A percentile compares a stretch with the other conserved stretches of the same genome.
These are phyloP conservation scores for Scaptomyza hsui DNA, from an alignment of 1,140 invertebrate genomes.

Conservation along the genomic window DNA sequence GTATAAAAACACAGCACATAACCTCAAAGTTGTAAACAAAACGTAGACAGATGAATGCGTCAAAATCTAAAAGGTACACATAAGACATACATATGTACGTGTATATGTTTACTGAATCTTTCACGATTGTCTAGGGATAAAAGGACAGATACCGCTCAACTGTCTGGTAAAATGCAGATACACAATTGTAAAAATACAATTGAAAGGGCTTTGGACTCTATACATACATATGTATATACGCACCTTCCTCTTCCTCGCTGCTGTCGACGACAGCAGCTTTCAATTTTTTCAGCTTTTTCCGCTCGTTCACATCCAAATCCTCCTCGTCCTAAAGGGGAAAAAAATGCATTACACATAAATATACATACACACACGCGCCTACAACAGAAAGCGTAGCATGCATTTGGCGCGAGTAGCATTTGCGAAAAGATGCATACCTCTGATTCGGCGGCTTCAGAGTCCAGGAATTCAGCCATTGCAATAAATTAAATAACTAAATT, in stretches of 20 bases:
- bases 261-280: constrained; percentile 87
- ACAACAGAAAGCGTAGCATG: constrained; percentile 45
- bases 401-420: constrained; percentile 12
- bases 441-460: constrained; percentile 93
- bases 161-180: neutral
- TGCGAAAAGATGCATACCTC: constrained; percentile 85
- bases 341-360: constrained; percentile 33
- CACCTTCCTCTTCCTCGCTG: constrained; percentile 87
- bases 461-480: constrained; percentile 91
- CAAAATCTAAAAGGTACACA: neutral
- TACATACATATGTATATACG: constrained; percentile 34
- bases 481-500: constrained; percentile 77
- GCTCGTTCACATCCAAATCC: constrained; percentile 86
- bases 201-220: no score
- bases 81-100: neutral
- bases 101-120: no score
- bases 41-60: constrained; percentile 22
- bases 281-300: constrained; percentile 87
- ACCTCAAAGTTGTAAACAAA: constrained; percentile 75
- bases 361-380: constrained; percentile 24
- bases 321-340: constrained; percentile 86
- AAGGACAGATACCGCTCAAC: neutral
- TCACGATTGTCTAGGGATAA: neutral
- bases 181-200: no score
- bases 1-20: constrained; percentile 49